Evolutionary conservation across 2,888 invertebrate genomes (phyloP), one percentile per base, ranked within the genome.

Genomic region (Melanchra persicariae): DNA sequence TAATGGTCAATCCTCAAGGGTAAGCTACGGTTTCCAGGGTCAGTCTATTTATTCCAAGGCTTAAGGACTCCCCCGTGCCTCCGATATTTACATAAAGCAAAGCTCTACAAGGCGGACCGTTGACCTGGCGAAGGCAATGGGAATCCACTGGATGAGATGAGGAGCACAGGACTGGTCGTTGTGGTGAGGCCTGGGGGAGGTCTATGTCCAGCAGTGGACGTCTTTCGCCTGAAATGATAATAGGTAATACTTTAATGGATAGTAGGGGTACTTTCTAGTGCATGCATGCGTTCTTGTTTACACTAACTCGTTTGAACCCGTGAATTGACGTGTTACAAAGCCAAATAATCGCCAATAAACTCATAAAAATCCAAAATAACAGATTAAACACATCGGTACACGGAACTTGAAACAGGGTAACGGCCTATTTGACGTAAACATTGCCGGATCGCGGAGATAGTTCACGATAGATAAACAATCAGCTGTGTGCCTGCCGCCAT

Each of bases 371-470:
- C 71, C 2, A 68, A 80, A 79, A 80, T 81, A 80, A 43, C 58
- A 40, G 58, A 47, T 65, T 62, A 30, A 55, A 59, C 51, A 61
- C 26, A 69, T 72, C 24, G 30, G 52, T 47, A 72, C 58, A 40
- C 77, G 77, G 77, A 72, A 77, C 79, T 57, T 4, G 49, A 30
- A 26, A 24, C 63, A 64, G 85, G 80, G 65, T 77, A 85, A 81
- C 67, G 78, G 37, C 81, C 85, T 79, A 64, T 73, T 78, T 83
- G 51, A 67, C 76, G 80, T 85, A 84, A 85, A 85, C 85, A 83
- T 1, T 22, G 34, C 40, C 67, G 60, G 84, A 84, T 84, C 60
- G 74, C 74, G 55, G 70, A 76, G 80, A 81, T 81, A 74, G 70
- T 43, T 71, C 55, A 40, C 70, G 82, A 74, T 76, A 61, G 2